These are phyloP conservation scores for Sebastes paucispinis DNA, from an alignment of 2,797 vertebrate species.

Conservation along the genomic window DNA sequence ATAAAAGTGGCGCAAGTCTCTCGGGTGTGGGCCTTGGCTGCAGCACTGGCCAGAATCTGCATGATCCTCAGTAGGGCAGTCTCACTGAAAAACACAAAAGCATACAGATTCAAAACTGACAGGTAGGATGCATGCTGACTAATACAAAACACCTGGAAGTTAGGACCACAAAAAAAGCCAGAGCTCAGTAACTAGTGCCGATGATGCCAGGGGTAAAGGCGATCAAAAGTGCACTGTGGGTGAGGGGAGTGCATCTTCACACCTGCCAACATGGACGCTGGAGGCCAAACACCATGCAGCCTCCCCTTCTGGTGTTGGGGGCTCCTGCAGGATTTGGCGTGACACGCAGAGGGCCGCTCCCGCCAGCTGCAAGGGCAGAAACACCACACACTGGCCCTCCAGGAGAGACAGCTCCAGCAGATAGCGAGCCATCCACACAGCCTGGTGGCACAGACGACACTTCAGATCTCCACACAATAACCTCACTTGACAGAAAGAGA, in stretches of 20 bases:
- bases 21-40: constrained; percentile 67
- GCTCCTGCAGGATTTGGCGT: constrained; percentile 77
- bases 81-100: constrained; percentile 72
- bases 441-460: constrained; percentile 61
- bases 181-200: not conserved
- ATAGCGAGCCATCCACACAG: constrained; percentile 85
- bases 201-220: not conserved
- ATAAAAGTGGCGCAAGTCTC: constrained; percentile 81
- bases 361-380: constrained; percentile 84
- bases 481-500: not conserved
- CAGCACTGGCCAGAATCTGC: constrained; percentile 78
- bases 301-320: constrained; percentile 68
- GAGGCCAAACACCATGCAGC: constrained; percentile 79
- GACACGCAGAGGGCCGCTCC: constrained; percentile 85
- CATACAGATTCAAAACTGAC: not conserved
- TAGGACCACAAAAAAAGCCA: not conserved
- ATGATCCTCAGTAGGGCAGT: constrained; percentile 77
- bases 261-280: constrained; percentile 79
- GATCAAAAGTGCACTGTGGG: not conserved
- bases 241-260: not conserved
- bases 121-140: not conserved
- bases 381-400: constrained; percentile 82
- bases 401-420: constrained; percentile 88
- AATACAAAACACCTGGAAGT: not conserved
- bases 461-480: not conserved